Percentiles rank a stretch among this genome's conserved stretches.
Evolutionary conservation across 2,113 vertebrate species (phyloP).

Genomic region (Hassar affinis): DNA sequence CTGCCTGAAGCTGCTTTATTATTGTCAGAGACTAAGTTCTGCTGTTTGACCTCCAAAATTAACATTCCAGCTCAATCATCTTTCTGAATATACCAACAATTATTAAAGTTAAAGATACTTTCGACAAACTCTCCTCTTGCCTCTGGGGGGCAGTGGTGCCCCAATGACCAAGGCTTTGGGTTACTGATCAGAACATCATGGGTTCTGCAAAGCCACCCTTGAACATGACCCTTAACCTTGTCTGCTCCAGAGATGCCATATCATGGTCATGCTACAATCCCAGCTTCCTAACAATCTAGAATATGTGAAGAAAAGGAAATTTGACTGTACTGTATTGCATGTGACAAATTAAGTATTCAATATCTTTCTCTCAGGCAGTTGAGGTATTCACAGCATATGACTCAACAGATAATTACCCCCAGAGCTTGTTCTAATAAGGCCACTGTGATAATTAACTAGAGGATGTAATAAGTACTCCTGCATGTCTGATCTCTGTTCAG

Average conservation of each 20-base stretch:
- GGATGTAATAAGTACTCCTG: constrained; percentile 13
- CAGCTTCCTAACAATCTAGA: too few species aligned
- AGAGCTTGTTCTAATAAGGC: constrained; percentile 11
- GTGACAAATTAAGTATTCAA: too few species aligned
- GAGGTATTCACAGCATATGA: neutral
- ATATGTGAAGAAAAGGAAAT: too few species aligned
- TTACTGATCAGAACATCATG: too few species aligned
- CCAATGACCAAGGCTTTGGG: too few species aligned
- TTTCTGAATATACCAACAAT: neutral
- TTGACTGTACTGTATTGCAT: too few species aligned
- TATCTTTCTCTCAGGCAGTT: neutral
- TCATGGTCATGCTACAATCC: too few species aligned
- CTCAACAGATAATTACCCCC: constrained; percentile 9
- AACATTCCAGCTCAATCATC: neutral
- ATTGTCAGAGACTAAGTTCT: neutral
- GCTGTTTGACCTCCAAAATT: neutral
- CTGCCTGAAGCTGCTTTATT: neutral
- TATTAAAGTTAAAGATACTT: constrained; percentile 23
- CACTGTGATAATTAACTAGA: constrained; percentile 31
- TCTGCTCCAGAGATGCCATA: too few species aligned
- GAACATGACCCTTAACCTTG: too few species aligned
- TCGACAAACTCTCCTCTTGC: neutral
- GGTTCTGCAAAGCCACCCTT: too few species aligned
- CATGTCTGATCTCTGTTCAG: constrained; percentile 12
- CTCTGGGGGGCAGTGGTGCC: too few species aligned